Evolutionary conservation across 2,888 invertebrate genomes (phyloP).

Genomic region (Drosophila nr. medialis): DNA sequence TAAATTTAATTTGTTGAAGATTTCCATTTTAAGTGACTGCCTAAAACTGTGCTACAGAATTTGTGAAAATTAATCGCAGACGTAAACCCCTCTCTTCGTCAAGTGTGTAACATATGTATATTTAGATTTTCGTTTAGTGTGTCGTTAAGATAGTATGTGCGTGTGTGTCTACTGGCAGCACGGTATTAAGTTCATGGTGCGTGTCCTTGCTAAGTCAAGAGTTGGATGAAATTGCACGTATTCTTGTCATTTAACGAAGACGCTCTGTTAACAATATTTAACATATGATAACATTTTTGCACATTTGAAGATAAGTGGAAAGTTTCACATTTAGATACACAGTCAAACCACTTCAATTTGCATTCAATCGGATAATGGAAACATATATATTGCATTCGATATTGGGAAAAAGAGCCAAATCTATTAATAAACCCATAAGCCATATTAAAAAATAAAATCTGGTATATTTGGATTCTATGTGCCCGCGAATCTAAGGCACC

Average conservation of each 20-base stretch:
- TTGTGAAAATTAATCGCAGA: background rate
- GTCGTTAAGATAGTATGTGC: background rate
- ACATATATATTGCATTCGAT: background rate
- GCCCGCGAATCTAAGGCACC: background rate
- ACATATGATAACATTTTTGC: background rate
- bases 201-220: background rate
- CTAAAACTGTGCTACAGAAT: slow-evolving; percentile 29
- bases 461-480: background rate
- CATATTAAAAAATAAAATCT: background rate
- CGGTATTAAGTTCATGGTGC: too few relatives aligned
- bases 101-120: background rate
- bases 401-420: background rate
- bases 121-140: background rate
- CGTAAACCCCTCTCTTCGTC: background rate
- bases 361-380: background rate
- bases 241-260: background rate
- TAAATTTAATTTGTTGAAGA: background rate
- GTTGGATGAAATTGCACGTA: background rate
- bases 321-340: background rate
- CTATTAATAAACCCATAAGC: background rate
- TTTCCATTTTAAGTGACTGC: background rate
- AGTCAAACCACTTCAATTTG: background rate
- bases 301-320: background rate
- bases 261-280: background rate
- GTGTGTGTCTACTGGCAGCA: background rate